Evolutionary conservation across 2,888 invertebrate genomes (phyloP), one percentile per base, ranked within the genome.

Genomic region (Rhamphomyia laevipes): DNA sequence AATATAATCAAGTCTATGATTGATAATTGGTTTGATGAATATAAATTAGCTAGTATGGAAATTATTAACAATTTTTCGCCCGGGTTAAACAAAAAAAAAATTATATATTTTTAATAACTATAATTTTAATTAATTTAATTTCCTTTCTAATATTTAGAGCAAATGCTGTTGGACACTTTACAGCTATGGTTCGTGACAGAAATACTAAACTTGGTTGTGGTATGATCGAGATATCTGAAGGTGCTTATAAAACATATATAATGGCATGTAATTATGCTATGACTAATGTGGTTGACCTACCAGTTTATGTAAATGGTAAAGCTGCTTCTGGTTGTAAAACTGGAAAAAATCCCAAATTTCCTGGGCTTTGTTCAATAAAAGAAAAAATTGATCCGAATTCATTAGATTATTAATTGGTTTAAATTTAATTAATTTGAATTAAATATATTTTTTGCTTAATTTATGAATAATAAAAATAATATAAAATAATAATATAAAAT

Each of bases 81-180:
- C 43, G 40, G 7, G 38, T 23, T n/a, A n/a, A n/a, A n/a, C n/a
- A n/a, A n/a, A n/a, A n/a, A n/a, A n/a, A 11, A 48, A 30, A 2
- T 43, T 43, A 43, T 48, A 48, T 35, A 38, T 47, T 18, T 5
- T 17, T 18, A 10, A 7, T 3, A 35, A 17, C 11, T 45, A 27
- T 4, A 5, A 41, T 5, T 5, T 41, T 41, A 18, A 16, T 9
- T n/a, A 45, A 45, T 45, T 35, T 43, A 17, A 6, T 9, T 44
- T 2, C 7, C 27, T n/a, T 4, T 21, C 4, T 35, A 30, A 45
- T 37, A 17, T 17, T 17, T 10, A 37, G n/a, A 35, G 33, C 9
- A 5, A 33, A 48, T 18, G 41, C 37, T 18, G 35, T 48, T 31
- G 52, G 50, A 16, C 49, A 52, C 23, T 52, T 52, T 23, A 50